Evolutionary conservation across 2,797 vertebrate species (phyloP).

Genomic region (Pelobates cultripes): DNA sequence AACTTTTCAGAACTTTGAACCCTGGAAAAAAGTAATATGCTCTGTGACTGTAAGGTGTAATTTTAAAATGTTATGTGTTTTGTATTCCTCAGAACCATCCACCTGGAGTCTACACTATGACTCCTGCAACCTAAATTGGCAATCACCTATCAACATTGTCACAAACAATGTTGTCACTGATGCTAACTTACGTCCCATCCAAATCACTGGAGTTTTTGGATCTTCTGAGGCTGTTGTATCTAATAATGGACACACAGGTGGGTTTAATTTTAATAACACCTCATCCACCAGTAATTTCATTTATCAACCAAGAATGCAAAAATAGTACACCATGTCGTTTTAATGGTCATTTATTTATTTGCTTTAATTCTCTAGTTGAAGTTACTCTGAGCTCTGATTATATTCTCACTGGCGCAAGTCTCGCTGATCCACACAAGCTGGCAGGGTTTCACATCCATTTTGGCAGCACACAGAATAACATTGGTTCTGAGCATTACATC

Average conservation of each 20-base stretch:
- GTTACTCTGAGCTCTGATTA: slow-evolving; percentile 6
- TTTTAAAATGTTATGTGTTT: neutral
- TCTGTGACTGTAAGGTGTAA: too few relatives aligned
- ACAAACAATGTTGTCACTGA: neutral
- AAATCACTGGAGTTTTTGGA: neutral
- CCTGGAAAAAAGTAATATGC: too few relatives aligned
- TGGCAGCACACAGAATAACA: neutral
- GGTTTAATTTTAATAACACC: neutral
- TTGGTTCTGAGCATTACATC: slow-evolving; percentile 35
- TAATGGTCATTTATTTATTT: neutral
- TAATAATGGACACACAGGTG: slow-evolving; percentile 42
- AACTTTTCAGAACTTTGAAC: too few relatives aligned
- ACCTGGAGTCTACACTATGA: slow-evolving; percentile 1
- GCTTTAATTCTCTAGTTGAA: slow-evolving; percentile 21
- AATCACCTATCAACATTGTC: slow-evolving; percentile 38
- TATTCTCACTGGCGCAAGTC: neutral
- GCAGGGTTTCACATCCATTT: slow-evolving; percentile 35
- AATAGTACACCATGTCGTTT: too few relatives aligned
- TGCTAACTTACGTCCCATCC: neutral
- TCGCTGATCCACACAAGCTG: slow-evolving; percentile 4
- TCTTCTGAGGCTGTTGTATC: neutral
- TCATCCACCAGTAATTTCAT: too few relatives aligned
- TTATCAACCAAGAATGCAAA: too few relatives aligned
- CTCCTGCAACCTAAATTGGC: neutral
- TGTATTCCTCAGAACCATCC: neutral